Evolutionary conservation across 2,797 vertebrate genomes (phyloP), one percentile per base, ranked within the genome.

Genomic region (Muscicapa striata): DNA sequence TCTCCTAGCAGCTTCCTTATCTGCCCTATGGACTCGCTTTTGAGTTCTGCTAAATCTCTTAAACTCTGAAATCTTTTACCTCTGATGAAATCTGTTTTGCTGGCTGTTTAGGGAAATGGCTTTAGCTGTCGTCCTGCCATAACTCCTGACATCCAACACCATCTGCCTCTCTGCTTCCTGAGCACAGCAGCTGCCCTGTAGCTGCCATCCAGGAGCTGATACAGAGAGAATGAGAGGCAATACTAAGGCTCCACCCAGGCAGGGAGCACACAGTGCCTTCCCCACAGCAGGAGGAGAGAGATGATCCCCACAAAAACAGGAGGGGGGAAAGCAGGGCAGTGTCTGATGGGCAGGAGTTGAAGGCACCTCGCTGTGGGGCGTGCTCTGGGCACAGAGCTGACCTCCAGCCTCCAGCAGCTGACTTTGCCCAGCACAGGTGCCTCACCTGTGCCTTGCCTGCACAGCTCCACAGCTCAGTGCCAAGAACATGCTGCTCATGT

Each of bases 361-460:
- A 40, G 43, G 34, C 36, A 10, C 18, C 27, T 8, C 0, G 4
- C 45, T 0, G 3, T 15, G 51, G 55, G 51, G 45, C 0, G 0
- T 11, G 63, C 29, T 24, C 57, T 43, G n/a, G 67, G 30, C 15
- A 2, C 32, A 23, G 54, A 62, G 55, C 45, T 64, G 40, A 17
- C 22, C 70, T 54, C 13, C 55, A 46, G 55, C 55, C 46, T 4
- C 1, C 43, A 34, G 36, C 51, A 64, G 51, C 34, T 58, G 51
- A 1, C 36, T 12, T 7, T 32, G 32, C 32, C 54, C 82, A 51
- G 32, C 70, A 6, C 66, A 26, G 55, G 66, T 21, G 57, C n/a
- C 58, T 73, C 58, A 40, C 40, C 55, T n/a, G 62, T 32, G 45
- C 36, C 38, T 36, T 1, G 18, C 72, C 83, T 40, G 41, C 38